Base-by-base conservation (phyloP, 1,140 invertebrate genomes). In the Bombus huntii region DNA sequence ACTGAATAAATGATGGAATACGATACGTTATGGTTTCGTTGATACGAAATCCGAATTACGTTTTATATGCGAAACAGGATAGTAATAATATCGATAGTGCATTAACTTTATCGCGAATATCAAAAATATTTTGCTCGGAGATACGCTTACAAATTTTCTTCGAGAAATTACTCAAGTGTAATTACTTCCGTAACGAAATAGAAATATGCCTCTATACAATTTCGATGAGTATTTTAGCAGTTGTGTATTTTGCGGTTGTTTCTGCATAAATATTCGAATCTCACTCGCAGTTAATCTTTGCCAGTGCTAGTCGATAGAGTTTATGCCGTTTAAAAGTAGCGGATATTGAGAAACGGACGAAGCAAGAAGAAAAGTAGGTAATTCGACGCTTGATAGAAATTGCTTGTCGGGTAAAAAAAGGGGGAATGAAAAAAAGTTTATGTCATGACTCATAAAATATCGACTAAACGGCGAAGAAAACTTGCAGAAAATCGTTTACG, bases 341-440 rank as follows among this genome's bases (percentile, higher is more conserved):
- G 68, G 25, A 70, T 39, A 39, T 71, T 28, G 68, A 71, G 68
- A 71, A 37, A 68, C 31, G 66, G 1, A 42, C 68, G 68, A 71
- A 28, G 68, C 34, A 6, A 28, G 37, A 28, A 39, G 68, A 28
- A 71, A 71, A 71, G 68, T 39, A 71, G 68, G 37, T 53, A 71
- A 71, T 42, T 71, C 47, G 34, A 72, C 34, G 18, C 66, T 22
- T n/a, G 44, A 81, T 57, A n/a, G 34, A 71, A 47, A 71, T 71
- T 59, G 79, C 66, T 72, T 81, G 28, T 39, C 18, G 25, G 66
- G 34, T 9, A 25, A 53, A 57, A 13, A 39, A n/a, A 12, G 5
- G 8, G 44, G 28, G 42, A 80, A 68, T 66, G 15, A 18, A 70
- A 13, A 42, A 12, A 53, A 57, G 66, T 57, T 81, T 39, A 22